Conservation (phyloP, 2,888 invertebrate genomes). For the Limnephilus auricula region DNA sequence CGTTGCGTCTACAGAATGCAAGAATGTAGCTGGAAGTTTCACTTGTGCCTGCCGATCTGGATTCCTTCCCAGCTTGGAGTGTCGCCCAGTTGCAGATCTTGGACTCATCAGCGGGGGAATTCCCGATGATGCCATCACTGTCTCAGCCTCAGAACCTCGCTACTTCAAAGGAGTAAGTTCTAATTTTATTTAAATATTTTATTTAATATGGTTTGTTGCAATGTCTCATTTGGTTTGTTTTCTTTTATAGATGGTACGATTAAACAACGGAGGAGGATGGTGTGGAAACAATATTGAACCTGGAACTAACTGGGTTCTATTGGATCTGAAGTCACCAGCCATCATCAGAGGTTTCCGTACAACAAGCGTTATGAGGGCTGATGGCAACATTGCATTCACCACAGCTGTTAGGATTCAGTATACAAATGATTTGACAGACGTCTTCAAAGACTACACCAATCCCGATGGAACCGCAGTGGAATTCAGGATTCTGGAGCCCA, state of each 20-base stretch:
- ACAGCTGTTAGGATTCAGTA: slow-evolving; percentile 93
- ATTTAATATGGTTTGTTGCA: background rate
- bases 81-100: slow-evolving; percentile 92
- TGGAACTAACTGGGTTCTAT: slow-evolving; percentile 91
- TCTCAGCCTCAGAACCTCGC: slow-evolving; percentile 89
- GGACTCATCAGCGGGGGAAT: slow-evolving; percentile 93
- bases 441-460: slow-evolving; percentile 94
- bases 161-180: slow-evolving; percentile 86
- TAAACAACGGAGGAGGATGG: slow-evolving; percentile 92
- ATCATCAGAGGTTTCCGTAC: slow-evolving; percentile 94
- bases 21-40: slow-evolving; percentile 92
- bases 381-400: slow-evolving; percentile 91
- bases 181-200: background rate
- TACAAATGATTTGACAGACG: slow-evolving; percentile 91
- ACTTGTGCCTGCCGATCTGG: slow-evolving; percentile 92
- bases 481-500: slow-evolving; percentile 92
- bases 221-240: background rate
- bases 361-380: slow-evolving; percentile 89
- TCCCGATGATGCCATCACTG: slow-evolving; percentile 92
- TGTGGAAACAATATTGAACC: slow-evolving; percentile 92
- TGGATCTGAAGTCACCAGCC: slow-evolving; percentile 92
- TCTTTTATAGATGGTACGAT: slow-evolving; percentile 83
- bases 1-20: slow-evolving; percentile 92
- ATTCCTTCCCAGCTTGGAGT: slow-evolving; percentile 90
- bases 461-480: slow-evolving; percentile 95